A percentile compares a stretch with the other conserved stretches of the same genome.
Evolutionary conservation across 2,113 vertebrate genomes (phyloP).

Genomic region (Albula glossodonta): DNA sequence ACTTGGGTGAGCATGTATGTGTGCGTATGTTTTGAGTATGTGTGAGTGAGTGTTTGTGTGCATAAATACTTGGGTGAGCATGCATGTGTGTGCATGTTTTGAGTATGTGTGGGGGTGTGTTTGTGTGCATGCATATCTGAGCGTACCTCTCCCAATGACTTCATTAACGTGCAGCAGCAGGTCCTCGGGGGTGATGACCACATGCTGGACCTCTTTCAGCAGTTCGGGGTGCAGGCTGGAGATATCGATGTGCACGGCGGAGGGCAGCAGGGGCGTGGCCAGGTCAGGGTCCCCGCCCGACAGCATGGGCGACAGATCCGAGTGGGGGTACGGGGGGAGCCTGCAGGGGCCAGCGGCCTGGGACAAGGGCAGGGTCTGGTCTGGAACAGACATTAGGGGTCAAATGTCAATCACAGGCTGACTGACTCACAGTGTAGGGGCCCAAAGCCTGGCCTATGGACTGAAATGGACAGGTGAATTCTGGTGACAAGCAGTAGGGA

Average conservation of each 20-base stretch:
- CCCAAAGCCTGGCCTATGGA: not conserved
- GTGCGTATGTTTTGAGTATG: too few species aligned
- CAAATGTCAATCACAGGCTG: constrained; percentile 41
- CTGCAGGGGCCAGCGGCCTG: constrained; percentile 81
- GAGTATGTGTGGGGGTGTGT: not conserved
- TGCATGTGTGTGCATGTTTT: not conserved
- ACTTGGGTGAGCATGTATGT: too few species aligned
- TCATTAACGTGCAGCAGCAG: constrained; percentile 90
- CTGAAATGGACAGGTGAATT: not conserved
- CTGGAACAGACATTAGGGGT: constrained; percentile 66
- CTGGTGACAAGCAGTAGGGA: not conserved
- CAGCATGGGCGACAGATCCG: constrained; percentile 86
- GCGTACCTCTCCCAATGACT: constrained; percentile 92
- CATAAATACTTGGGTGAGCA: too few species aligned
- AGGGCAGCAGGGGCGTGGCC: constrained; percentile 86
- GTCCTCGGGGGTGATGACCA: constrained; percentile 88
- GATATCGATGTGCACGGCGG: constrained; percentile 87
- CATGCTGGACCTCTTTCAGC: constrained; percentile 91
- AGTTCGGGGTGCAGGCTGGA: constrained; percentile 89
- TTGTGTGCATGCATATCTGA: not conserved
- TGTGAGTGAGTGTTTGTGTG: too few species aligned
- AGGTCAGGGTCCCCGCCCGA: constrained; percentile 84
- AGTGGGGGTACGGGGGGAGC: constrained; percentile 79
- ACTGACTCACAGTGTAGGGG: constrained; percentile 11
- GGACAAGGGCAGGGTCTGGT: constrained; percentile 85